Evolutionary conservation across 1,140 invertebrate genomes (phyloP).

Genomic region (Drosophila murphyi): DNA sequence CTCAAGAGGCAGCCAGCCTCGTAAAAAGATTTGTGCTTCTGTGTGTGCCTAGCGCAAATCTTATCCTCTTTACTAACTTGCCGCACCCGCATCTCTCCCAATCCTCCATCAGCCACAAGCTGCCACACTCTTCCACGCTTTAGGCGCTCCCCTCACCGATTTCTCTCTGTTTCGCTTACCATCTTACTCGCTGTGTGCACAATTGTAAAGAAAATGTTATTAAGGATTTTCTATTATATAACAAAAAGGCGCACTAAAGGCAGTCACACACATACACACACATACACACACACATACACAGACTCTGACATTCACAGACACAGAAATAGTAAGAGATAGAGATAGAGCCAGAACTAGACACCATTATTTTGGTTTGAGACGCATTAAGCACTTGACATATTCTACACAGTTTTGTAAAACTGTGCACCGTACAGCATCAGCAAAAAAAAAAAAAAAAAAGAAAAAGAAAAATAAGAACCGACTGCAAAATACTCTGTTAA

Average conservation of each 20-base stretch:
- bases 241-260: slow-evolving; percentile 79
- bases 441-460: not conserved
- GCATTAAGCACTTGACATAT: slow-evolving; percentile 76
- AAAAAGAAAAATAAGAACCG: not conserved
- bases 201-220: slow-evolving; percentile 83
- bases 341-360: slow-evolving; percentile 2
- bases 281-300: slow-evolving; percentile 5
- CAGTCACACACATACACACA: slow-evolving; percentile 25
- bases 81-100: not conserved
- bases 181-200: slow-evolving; percentile 28
- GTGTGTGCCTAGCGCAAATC: slow-evolving; percentile 46
- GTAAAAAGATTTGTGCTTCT: slow-evolving; percentile 59
- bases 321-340: not conserved
- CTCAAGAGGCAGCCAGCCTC: slow-evolving; percentile 57
- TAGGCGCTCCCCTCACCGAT: not conserved
- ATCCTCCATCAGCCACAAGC: not conserved
- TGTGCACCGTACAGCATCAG: slow-evolving; percentile 1
- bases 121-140: not conserved
- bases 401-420: slow-evolving; percentile 40
- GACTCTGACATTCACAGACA: not conserved
- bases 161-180: slow-evolving; percentile 30
- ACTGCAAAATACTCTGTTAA: too few species aligned
- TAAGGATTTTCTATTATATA: slow-evolving; percentile 83
- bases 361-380: slow-evolving; percentile 35
- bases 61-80: slow-evolving; percentile 47